Evolutionary conservation across 2,888 invertebrate genomes (phyloP).

Genomic region (Drosophila diplacantha): DNA sequence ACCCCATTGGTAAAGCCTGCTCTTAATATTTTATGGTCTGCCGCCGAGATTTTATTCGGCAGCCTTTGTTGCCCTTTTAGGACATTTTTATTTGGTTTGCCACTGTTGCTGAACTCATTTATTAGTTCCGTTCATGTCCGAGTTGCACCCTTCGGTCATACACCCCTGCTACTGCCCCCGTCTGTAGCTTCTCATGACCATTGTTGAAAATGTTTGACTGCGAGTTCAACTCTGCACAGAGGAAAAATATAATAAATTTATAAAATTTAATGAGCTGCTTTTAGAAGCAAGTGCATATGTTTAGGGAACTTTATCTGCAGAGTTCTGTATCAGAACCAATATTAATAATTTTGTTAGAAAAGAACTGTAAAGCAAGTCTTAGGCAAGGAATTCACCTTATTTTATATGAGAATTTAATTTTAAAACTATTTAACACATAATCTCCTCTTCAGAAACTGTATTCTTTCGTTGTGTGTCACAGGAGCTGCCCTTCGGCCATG

Average conservation of each 20-base stretch:
- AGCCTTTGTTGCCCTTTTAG: slow-evolving; percentile 21
- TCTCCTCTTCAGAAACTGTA: not conserved
- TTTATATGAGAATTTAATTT: not conserved
- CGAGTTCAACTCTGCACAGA: slow-evolving; percentile 48
- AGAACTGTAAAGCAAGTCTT: not conserved
- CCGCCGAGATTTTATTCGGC: slow-evolving; percentile 48
- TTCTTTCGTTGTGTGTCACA: slow-evolving; percentile 3
- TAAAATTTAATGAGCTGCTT: not conserved
- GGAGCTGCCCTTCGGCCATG: slow-evolving; percentile 53
- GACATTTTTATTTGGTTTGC: slow-evolving; percentile 40
- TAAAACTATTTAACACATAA: too few species aligned
- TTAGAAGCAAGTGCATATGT: too few species aligned
- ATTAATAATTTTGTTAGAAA: not conserved
- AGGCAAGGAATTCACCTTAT: too few species aligned
- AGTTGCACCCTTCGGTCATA: slow-evolving; percentile 7
- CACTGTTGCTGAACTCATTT: slow-evolving; percentile 63
- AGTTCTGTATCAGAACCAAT: too few species aligned
- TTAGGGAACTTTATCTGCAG: not conserved
- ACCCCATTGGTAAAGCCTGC: slow-evolving; percentile 41
- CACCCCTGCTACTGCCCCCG: slow-evolving; percentile 6
- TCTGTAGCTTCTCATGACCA: slow-evolving; percentile 35
- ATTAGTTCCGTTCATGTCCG: slow-evolving; percentile 61
- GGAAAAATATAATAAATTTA: not conserved
- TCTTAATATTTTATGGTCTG: slow-evolving; percentile 62
- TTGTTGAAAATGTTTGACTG: slow-evolving; percentile 68